Conservation (phyloP, 1,140 invertebrate species). For the Neodiprion fabricii region DNA sequence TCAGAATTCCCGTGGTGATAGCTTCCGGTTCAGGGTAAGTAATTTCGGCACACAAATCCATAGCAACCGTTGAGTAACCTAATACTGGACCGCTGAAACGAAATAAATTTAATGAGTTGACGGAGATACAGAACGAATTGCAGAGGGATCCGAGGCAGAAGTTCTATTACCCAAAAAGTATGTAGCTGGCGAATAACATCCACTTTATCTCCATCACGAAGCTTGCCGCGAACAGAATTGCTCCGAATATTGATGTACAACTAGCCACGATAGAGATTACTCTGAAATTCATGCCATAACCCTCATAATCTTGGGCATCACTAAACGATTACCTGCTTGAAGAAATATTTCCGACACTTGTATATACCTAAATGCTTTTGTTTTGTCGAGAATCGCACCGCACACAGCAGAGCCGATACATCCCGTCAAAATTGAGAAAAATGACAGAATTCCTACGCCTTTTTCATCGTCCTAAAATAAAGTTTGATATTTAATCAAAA, state of each 20-base stretch:
- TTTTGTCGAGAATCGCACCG: neutral
- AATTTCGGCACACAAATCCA: slow-evolving; percentile 75
- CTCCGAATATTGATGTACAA: slow-evolving; percentile 67
- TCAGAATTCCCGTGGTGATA: slow-evolving; percentile 69
- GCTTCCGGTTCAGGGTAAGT: slow-evolving; percentile 74
- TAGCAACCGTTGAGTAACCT: slow-evolving; percentile 72
- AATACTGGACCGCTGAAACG: slow-evolving; percentile 70
- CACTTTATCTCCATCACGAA: slow-evolving; percentile 53
- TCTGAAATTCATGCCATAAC: slow-evolving; percentile 53
- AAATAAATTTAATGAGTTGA: slow-evolving; percentile 5
- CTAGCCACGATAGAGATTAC: slow-evolving; percentile 70
- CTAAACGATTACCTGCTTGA: neutral
- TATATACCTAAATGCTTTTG: neutral
- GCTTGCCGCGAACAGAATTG: slow-evolving; percentile 66
- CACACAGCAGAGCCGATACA: neutral
- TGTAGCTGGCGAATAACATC: slow-evolving; percentile 30
- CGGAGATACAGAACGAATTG: too few species aligned
- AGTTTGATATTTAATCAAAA: too few species aligned
- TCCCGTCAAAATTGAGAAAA: slow-evolving; percentile 11
- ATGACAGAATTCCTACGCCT: neutral
- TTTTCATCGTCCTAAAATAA: too few species aligned
- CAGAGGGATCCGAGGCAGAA: too few species aligned
- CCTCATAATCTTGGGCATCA: neutral
- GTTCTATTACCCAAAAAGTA: slow-evolving; percentile 28
- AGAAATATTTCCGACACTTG: neutral